phyloP scores from a whole-genome alignment of 2,888 invertebrate genomes.

The Watsonalla binaria region DNA sequence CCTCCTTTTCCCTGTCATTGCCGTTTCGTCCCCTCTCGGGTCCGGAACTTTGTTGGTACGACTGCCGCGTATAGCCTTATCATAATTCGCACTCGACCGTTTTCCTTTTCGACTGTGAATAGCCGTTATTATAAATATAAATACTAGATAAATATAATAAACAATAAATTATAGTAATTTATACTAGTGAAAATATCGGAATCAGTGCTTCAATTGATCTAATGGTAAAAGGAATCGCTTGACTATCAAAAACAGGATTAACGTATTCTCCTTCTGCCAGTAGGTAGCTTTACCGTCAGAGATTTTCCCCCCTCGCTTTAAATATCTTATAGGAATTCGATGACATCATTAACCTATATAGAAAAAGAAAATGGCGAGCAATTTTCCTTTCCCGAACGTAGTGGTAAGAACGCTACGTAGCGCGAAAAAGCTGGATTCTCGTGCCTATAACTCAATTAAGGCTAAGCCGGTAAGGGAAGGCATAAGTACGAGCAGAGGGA shows the following conservation, averaged over 20 bases:
- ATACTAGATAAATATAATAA: no score
- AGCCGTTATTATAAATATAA: not conserved
- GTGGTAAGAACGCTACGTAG: conserved; percentile 8
- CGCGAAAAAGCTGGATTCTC: conserved; percentile 20
- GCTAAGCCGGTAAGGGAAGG: conserved; percentile 14
- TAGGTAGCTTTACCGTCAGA: no score
- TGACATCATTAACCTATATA: conserved; percentile 3
- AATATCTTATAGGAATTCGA: no score
- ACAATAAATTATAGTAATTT: no score
- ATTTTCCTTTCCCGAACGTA: conserved; percentile 3
- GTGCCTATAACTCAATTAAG: conserved; percentile 38
- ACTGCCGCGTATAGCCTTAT: not conserved
- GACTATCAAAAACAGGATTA: no score
- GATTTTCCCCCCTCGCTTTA: no score
- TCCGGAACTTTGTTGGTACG: conserved; percentile 17
- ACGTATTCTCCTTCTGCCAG: no score
- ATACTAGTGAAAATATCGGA: no score
- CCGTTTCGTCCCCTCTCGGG: conserved; percentile 16
- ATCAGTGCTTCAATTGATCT: no score
- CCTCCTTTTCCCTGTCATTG: conserved; percentile 23
- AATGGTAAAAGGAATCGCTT: no score
- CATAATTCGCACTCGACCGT: not conserved
- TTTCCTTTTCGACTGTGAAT: not conserved
- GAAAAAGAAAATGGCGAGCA: conserved; percentile 1
- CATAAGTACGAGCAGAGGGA: not conserved